Evolutionary conservation across 1,140 invertebrate genomes (phyloP).

Genomic region (Colletes gigas): DNA sequence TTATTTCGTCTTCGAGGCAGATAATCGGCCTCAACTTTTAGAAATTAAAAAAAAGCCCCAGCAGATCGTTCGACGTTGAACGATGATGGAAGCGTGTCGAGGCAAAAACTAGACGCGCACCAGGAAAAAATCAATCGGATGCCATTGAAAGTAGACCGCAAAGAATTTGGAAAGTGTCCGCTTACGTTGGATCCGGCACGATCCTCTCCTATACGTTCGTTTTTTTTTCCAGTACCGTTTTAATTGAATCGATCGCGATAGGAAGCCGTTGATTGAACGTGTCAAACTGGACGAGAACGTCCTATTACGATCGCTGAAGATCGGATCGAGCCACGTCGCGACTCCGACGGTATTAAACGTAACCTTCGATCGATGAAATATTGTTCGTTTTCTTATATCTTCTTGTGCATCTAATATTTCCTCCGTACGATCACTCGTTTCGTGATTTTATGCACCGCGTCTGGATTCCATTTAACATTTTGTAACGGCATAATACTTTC

Average conservation of each 20-base stretch:
- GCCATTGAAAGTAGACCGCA: background rate
- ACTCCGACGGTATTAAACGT: background rate
- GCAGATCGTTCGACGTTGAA: too few species aligned
- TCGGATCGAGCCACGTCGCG: background rate
- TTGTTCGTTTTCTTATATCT: background rate
- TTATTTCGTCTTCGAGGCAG: too few species aligned
- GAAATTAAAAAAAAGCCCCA: too few species aligned
- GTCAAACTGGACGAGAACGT: conserved; percentile 15
- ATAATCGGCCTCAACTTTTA: too few species aligned
- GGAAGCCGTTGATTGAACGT: conserved; percentile 21
- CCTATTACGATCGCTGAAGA: background rate
- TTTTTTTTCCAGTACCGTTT: conserved; percentile 39
- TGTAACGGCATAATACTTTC: too few species aligned
- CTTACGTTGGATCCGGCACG: background rate
- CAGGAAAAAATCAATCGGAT: background rate
- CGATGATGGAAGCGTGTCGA: background rate
- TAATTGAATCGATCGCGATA: conserved; percentile 33
- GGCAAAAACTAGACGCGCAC: background rate
- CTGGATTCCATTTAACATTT: background rate
- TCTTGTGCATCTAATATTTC: background rate
- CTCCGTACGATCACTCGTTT: background rate
- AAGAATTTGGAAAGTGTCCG: background rate
- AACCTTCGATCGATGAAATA: background rate
- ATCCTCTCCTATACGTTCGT: background rate
- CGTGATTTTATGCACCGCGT: too few species aligned